A percentile compares a stretch with the other conserved stretches of the same genome.
Evolutionary conservation across 2,797 vertebrate species (phyloP).

Genomic region (Channallabes apus): DNA sequence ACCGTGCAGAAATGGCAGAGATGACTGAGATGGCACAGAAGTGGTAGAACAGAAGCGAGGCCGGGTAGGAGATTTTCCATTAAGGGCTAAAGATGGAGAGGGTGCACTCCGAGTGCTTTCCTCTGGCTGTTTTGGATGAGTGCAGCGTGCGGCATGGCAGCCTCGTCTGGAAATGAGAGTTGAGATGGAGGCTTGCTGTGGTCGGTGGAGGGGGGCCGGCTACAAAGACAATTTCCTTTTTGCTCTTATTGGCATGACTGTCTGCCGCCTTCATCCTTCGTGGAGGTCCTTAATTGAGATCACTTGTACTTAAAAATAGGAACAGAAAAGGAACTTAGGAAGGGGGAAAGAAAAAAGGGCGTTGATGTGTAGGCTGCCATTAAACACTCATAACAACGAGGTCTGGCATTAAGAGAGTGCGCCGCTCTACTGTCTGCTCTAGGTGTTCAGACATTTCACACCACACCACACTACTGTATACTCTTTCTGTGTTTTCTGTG

Average conservation of each 20-base stretch:
- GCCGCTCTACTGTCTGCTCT: constrained; percentile 52
- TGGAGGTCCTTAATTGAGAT: constrained; percentile 88
- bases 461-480: constrained; percentile 62
- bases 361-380: constrained; percentile 75
- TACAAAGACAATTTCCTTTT: constrained; percentile 82
- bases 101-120: constrained; percentile 41
- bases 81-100: constrained; percentile 28
- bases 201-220: constrained; percentile 59
- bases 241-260: constrained; percentile 81
- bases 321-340: constrained; percentile 79
- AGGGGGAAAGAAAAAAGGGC: constrained; percentile 72
- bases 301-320: constrained; percentile 86
- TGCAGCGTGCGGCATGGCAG: constrained; percentile 51
- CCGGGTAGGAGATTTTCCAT: constrained; percentile 41
- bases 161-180: constrained; percentile 53
- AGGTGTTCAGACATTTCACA: constrained; percentile 67
- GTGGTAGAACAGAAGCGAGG: constrained; percentile 35
- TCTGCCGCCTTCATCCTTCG: constrained; percentile 83
- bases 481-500: neutral
- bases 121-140: constrained; percentile 53
- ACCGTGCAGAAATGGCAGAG: constrained; percentile 28
- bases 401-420: constrained; percentile 54
- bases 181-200: constrained; percentile 56
- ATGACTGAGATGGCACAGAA: constrained; percentile 18
- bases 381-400: constrained; percentile 72